Conservation (phyloP, 1,140 invertebrate species). For the Drosophila kikkawai region DNA sequence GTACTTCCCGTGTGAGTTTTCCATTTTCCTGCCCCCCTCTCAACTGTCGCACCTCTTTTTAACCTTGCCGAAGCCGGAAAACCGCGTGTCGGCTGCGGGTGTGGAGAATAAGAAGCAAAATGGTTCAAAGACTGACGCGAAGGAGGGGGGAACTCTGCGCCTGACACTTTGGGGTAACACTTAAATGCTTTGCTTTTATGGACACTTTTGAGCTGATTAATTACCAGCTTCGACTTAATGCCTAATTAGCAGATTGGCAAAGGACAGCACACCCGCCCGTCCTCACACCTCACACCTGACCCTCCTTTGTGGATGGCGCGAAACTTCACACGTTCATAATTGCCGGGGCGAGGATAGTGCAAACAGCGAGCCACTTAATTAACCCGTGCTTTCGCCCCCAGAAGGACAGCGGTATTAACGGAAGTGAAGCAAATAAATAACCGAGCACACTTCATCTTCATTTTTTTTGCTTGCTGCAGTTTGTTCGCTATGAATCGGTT, state of each 20-base stretch:
- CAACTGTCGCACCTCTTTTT: background rate
- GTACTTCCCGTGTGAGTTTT: conserved; percentile 34
- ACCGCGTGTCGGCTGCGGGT: conserved; percentile 60
- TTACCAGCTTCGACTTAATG: conserved; percentile 46
- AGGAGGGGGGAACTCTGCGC: conserved; percentile 26
- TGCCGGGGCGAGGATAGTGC: conserved; percentile 16
- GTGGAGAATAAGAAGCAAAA: conserved; percentile 22
- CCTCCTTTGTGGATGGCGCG: conserved; percentile 36
- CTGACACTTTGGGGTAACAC: conserved; percentile 32
- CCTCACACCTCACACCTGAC: conserved; percentile 6
- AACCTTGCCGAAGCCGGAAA: conserved; percentile 36
- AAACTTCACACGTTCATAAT: conserved; percentile 65
- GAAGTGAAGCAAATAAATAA: conserved; percentile 17
- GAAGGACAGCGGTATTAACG: conserved; percentile 6
- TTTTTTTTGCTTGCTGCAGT: conserved; percentile 1
- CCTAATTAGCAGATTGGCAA: conserved; percentile 60
- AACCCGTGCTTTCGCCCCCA: conserved; percentile 24
- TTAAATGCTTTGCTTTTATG: conserved; percentile 60
- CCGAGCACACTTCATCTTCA: conserved; percentile 24
- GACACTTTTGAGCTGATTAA: conserved; percentile 69
- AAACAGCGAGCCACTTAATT: conserved; percentile 54
- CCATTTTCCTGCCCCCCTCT: background rate
- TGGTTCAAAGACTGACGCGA: background rate
- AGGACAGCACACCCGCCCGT: background rate
- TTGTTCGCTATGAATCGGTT: background rate